These are phyloP conservation scores for Tachyglossus aculeatus DNA, from an alignment of 2,797 vertebrate species.

Conservation along the genomic window DNA sequence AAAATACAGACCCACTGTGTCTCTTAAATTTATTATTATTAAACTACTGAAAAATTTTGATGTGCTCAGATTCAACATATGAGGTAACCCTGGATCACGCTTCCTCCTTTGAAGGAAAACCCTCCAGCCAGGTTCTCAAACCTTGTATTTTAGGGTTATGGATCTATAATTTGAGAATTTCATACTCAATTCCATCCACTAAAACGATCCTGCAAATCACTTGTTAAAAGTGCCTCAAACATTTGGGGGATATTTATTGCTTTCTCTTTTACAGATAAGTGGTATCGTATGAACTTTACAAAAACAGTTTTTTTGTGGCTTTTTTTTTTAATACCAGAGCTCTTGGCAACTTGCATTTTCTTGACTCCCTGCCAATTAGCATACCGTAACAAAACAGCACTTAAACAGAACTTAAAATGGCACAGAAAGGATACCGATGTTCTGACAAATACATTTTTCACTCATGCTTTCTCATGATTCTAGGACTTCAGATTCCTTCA, in stretches of 20 bases:
- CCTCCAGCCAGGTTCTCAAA: conserved; percentile 60
- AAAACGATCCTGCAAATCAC: conserved; percentile 76
- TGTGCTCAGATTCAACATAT: conserved; percentile 72
- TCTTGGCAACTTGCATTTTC: conserved; percentile 78
- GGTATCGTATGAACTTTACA: conserved; percentile 74
- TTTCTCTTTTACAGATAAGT: conserved; percentile 79
- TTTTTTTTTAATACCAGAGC: conserved; percentile 81
- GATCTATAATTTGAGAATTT: conserved; percentile 61
- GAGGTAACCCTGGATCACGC: conserved; percentile 71
- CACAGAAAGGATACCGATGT: conserved; percentile 73
- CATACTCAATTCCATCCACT: conserved; percentile 71
- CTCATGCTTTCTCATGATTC: conserved; percentile 70
- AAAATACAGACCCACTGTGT: conserved; percentile 75
- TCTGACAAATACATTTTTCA: conserved; percentile 66
- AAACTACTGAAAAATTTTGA: conserved; percentile 60
- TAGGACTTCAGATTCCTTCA: conserved; percentile 71
- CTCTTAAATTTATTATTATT: conserved; percentile 67
- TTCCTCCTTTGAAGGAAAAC: conserved; percentile 62
- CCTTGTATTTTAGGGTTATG: conserved; percentile 51
- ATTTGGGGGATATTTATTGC: conserved; percentile 82
- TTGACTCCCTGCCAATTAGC: conserved; percentile 78
- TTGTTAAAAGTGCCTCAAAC: conserved; percentile 80
- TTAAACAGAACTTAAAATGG: conserved; percentile 75
- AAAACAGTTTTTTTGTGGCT: conserved; percentile 75
- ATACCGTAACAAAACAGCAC: conserved; percentile 72